Percentiles rank a stretch among this genome's conserved stretches.
Evolutionary conservation across 2,888 invertebrate species (phyloP).

Genomic region (Ceramica pisi): DNA sequence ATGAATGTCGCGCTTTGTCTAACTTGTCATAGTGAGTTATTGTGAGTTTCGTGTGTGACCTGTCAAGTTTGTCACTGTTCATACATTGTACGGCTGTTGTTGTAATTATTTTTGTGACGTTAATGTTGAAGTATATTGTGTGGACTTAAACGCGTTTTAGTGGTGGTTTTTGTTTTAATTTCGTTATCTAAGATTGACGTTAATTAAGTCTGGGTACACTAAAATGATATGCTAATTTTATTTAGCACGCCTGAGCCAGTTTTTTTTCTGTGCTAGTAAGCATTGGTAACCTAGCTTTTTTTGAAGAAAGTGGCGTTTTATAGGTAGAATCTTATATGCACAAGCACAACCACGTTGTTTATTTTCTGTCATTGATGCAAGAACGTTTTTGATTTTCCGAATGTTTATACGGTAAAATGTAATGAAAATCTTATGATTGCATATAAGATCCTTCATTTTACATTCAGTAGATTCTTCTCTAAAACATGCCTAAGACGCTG

Average conservation of each 20-base stretch:
- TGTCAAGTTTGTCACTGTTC: constrained; percentile 41
- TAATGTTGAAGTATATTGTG: constrained; percentile 40
- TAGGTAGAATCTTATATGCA: not conserved
- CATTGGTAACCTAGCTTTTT: not conserved
- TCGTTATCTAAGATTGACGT: constrained; percentile 26
- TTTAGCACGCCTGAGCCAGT: not conserved
- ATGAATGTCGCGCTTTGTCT: constrained; percentile 54
- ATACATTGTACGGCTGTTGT: constrained; percentile 20
- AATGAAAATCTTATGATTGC: no score
- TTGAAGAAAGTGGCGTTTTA: not conserved
- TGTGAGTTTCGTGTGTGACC: constrained; percentile 32
- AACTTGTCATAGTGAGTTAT: constrained; percentile 54
- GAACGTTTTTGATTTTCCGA: no score
- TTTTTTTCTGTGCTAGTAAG: not conserved
- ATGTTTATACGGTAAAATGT: no score
- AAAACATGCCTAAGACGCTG: no score
- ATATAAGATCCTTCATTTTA: no score
- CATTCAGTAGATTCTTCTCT: no score
- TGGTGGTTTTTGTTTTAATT: not conserved
- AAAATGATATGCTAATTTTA: constrained; percentile 10
- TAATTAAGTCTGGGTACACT: constrained; percentile 30
- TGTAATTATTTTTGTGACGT: constrained; percentile 49
- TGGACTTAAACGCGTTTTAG: constrained; percentile 19
- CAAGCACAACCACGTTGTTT: not conserved
- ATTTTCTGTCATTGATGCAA: not conserved